phyloP scores from a whole-genome alignment of 2,888 invertebrate genomes.

The Pandemis corylana region DNA sequence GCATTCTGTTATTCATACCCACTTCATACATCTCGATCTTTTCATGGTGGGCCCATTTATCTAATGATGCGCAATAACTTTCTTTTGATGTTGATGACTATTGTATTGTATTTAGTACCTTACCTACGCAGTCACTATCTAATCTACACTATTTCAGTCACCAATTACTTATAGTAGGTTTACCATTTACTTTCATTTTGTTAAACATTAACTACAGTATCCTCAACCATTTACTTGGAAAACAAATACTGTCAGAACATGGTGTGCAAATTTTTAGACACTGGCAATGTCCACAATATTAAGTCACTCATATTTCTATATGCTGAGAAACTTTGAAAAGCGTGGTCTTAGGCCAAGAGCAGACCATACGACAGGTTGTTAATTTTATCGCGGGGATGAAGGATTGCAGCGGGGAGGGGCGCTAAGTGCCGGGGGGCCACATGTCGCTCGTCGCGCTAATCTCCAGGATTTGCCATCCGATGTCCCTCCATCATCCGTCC shows the following conservation, averaged over 20 bases:
- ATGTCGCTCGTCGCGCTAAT: constrained; percentile 84
- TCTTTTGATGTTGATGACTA: neutral
- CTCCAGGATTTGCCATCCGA: constrained; percentile 82
- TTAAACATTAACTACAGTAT: no score
- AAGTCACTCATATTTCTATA: no score
- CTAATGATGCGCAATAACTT: neutral
- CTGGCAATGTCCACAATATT: no score
- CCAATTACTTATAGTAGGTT: no score
- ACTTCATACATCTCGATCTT: constrained; percentile 11
- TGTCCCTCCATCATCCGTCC: constrained; percentile 72
- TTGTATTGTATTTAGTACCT: neutral
- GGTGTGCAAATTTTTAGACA: no score
- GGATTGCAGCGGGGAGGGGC: constrained; percentile 62
- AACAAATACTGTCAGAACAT: neutral
- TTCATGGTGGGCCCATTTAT: neutral
- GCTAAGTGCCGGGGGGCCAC: constrained; percentile 83
- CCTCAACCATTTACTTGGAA: no score
- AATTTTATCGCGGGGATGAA: constrained; percentile 50
- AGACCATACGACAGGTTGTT: constrained; percentile 26
- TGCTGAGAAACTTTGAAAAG: no score
- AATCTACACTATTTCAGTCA: no score
- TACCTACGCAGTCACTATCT: no score
- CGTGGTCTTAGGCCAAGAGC: constrained; percentile 13
- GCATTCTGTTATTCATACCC: constrained; percentile 53
- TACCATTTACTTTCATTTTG: no score